A percentile compares a stretch with the other conserved stretches of the same genome.
Conservation (phyloP, 35 echinoderm and acorn worm species). For the Heliocidaris tuberculata region DNA sequence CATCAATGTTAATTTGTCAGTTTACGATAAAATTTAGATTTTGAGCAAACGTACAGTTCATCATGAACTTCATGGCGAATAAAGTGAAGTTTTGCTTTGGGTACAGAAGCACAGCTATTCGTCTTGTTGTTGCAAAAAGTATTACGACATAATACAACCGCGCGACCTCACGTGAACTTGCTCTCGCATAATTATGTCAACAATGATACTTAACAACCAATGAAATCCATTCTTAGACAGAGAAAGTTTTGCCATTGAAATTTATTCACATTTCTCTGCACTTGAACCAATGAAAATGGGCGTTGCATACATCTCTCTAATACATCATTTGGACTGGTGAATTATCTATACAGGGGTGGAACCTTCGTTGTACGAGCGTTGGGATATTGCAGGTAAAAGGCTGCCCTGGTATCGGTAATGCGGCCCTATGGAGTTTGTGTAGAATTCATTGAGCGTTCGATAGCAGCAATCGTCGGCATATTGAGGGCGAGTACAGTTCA, state of each 20-base stretch:
- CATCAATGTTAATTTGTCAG: too few relatives aligned
- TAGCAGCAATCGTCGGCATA: conserved; percentile 25
- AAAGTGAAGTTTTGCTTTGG: too few relatives aligned
- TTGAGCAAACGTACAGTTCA: too few relatives aligned
- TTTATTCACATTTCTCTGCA: background rate
- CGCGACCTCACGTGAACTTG: conserved; percentile 6
- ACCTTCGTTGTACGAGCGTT: background rate
- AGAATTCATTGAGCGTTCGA: background rate
- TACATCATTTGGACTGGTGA: conserved; percentile 27
- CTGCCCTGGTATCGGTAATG: conserved; percentile 35
- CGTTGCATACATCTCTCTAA: background rate
- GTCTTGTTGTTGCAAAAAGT: background rate
- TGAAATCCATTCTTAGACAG: background rate
- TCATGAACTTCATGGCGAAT: too few relatives aligned
- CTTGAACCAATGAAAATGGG: conserved; percentile 11
- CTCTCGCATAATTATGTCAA: conserved; percentile 27
- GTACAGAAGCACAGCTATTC: background rate
- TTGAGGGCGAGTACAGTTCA: conserved; percentile 30
- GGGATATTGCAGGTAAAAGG: background rate
- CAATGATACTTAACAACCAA: conserved; percentile 37
- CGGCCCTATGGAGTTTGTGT: background rate
- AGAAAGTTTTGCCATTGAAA: conserved; percentile 33
- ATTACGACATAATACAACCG: background rate
- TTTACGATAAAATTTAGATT: too few relatives aligned
- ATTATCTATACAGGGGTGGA: conserved; percentile 18